These are phyloP conservation scores for Oryctolagus cuniculus DNA, from an alignment of 2,113 vertebrate genomes.

Conservation along the genomic window mOryCun1.1 NC_091435.1:25486501-25487000, in stretches of 20 bases:
- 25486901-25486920: not conserved
- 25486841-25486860: not conserved
- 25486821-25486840: not conserved
- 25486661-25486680: conserved; percentile 13
- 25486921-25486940: not conserved
- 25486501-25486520: conserved; percentile 76
- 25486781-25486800: not conserved
- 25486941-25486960: not conserved
- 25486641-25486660: conserved; percentile 23
- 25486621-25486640: conserved; percentile 26
- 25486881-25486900: not conserved
- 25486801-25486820: not conserved
- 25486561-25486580: conserved; percentile 65
- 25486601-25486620: conserved; percentile 21
- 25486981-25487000: not conserved
- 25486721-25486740: conserved; percentile 36
- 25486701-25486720: conserved; percentile 12
- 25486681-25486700: conserved; percentile 14
- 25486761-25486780: not conserved
- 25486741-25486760: not conserved
- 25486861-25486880: not conserved
- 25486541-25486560: conserved; percentile 67
- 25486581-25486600: conserved; percentile 17
- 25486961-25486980: not conserved
- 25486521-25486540: conserved; percentile 66